These are phyloP conservation scores for Loriculus beryllinus DNA, from an alignment of 2,797 vertebrate genomes.

Conservation along the genomic window DNA sequence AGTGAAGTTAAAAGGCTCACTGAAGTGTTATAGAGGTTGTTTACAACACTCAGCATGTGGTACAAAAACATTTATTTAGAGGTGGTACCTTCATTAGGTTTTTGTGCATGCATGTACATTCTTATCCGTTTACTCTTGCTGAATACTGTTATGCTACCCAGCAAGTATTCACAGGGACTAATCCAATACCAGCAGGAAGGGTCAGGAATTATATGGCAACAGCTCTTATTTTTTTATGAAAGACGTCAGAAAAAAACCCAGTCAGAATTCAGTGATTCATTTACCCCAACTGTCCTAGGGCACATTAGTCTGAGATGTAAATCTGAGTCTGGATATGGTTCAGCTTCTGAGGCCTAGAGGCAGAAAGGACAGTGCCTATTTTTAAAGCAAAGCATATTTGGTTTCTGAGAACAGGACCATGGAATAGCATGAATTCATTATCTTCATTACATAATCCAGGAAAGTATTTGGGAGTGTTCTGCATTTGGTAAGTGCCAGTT, in stretches of 20 bases:
- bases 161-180: slow-evolving; percentile 15
- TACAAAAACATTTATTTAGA: slow-evolving; percentile 6
- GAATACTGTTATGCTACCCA: not conserved
- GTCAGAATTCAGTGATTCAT: slow-evolving; percentile 51
- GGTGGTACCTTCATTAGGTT: not conserved
- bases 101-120: not conserved
- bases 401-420: slow-evolving; percentile 53
- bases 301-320: slow-evolving; percentile 27
- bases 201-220: slow-evolving; percentile 41
- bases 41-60: not conserved
- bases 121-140: not conserved
- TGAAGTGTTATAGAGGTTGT: not conserved
- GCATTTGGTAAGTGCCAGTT: slow-evolving; percentile 35
- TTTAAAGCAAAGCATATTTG: slow-evolving; percentile 49
- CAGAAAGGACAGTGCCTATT: slow-evolving; percentile 21
- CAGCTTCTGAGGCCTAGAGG: slow-evolving; percentile 23
- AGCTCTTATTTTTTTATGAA: slow-evolving; percentile 20
- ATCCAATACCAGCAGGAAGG: slow-evolving; percentile 54
- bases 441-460: slow-evolving; percentile 51
- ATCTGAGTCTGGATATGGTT: slow-evolving; percentile 17
- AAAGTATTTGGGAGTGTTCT: slow-evolving; percentile 60
- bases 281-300: not conserved
- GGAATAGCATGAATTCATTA: slow-evolving; percentile 47
- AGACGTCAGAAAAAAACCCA: not conserved
- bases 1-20: not conserved